phyloP scores from a whole-genome alignment of 1,140 invertebrate genomes.

The Cephus cinctus region DNA sequence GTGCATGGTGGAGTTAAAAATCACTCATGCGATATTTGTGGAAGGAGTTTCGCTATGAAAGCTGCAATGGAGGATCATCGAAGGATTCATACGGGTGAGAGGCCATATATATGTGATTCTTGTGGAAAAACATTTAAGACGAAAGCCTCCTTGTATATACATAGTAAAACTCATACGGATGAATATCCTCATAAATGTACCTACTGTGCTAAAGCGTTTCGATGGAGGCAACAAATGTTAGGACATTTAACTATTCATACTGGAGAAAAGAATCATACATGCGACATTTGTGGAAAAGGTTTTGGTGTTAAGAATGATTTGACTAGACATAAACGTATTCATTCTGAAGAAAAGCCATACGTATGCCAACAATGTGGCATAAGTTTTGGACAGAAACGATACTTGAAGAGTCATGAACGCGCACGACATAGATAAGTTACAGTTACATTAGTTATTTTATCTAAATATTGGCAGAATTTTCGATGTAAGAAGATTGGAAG shows the following conservation, averaged over 20 bases:
- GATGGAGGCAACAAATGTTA: slow-evolving; percentile 53
- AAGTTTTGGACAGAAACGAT: slow-evolving; percentile 59
- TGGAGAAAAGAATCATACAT: slow-evolving; percentile 52
- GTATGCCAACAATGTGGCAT: slow-evolving; percentile 57
- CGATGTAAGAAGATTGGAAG: background rate
- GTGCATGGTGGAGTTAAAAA: slow-evolving; percentile 44
- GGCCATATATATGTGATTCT: slow-evolving; percentile 65
- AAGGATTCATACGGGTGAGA: slow-evolving; percentile 64
- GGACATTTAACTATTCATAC: slow-evolving; percentile 56
- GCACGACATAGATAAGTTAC: slow-evolving; percentile 4
- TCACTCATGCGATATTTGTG: slow-evolving; percentile 48
- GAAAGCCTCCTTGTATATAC: slow-evolving; percentile 58
- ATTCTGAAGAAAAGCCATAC: slow-evolving; percentile 57
- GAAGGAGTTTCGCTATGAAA: slow-evolving; percentile 53
- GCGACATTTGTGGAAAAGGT: slow-evolving; percentile 55
- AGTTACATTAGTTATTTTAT: background rate
- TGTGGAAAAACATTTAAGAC: slow-evolving; percentile 61
- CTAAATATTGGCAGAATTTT: background rate
- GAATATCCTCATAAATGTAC: slow-evolving; percentile 55
- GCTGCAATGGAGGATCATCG: slow-evolving; percentile 63
- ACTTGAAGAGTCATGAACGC: slow-evolving; percentile 53
- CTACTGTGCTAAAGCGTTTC: slow-evolving; percentile 53
- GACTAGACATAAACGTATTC: slow-evolving; percentile 55
- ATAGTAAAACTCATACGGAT: slow-evolving; percentile 55
- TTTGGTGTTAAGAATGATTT: slow-evolving; percentile 57